Evolutionary conservation across 2,888 invertebrate genomes (phyloP).

Genomic region (Galerucella pusilla): DNA sequence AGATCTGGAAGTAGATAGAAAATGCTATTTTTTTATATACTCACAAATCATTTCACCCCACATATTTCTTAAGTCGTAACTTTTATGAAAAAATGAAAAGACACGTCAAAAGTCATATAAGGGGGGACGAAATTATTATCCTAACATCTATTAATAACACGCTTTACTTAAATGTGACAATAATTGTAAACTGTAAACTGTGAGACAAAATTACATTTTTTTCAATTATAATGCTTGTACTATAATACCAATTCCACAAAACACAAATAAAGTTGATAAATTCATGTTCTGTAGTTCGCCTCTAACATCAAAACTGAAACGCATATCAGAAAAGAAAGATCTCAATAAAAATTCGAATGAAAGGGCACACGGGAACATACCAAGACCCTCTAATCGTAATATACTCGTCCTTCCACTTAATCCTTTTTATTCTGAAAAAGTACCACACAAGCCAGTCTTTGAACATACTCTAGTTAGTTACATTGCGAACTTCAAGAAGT

Average conservation of each 20-base stretch:
- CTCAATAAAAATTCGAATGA: slow-evolving; percentile 31
- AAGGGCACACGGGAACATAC: slow-evolving; percentile 24
- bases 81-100: no score
- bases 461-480: background rate
- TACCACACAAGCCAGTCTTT: slow-evolving; percentile 3
- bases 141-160: no score
- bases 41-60: no score
- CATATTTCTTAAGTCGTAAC: no score
- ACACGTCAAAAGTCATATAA: no score
- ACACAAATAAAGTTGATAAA: background rate
- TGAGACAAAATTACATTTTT: no score
- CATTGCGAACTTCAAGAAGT: no score
- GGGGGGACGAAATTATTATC: no score
- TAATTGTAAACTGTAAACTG: no score
- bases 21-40: no score
- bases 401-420: slow-evolving; percentile 27
- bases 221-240: background rate
- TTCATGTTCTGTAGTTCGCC: slow-evolving; percentile 18
- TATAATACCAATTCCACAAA: background rate
- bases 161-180: no score
- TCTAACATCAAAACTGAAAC: slow-evolving; percentile 25
- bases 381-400: slow-evolving; percentile 31
- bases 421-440: slow-evolving; percentile 3
- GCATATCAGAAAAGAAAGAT: slow-evolving; percentile 24
- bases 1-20: no score